Evolutionary conservation across 2,888 invertebrate genomes (phyloP).

Genomic region (Eucriotettix oculatus): DNA sequence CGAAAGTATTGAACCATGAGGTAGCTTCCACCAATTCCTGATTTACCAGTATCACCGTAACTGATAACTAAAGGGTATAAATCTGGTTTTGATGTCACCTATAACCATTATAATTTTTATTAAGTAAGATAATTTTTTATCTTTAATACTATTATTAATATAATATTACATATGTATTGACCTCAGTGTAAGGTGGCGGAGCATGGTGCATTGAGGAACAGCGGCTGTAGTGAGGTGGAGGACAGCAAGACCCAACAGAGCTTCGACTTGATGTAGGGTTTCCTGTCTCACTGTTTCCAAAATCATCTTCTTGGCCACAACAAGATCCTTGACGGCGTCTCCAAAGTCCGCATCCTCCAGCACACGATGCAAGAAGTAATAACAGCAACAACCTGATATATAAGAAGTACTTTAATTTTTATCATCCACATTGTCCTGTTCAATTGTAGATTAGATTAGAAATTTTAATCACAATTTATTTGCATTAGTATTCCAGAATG

Average conservation of each 20-base stretch:
- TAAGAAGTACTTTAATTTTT: background rate
- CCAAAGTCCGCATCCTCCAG: slow-evolving; percentile 52
- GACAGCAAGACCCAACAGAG: slow-evolving; percentile 64
- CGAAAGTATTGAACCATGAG: slow-evolving; percentile 74
- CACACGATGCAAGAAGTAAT: slow-evolving; percentile 48
- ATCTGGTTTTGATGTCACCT: slow-evolving; percentile 77
- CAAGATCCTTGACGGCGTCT: slow-evolving; percentile 29
- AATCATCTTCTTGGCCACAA: slow-evolving; percentile 30
- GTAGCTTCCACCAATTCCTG: slow-evolving; percentile 54
- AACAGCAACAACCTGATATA: slow-evolving; percentile 43
- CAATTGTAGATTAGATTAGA: no score
- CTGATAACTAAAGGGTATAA: slow-evolving; percentile 72
- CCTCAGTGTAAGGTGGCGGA: slow-evolving; percentile 74
- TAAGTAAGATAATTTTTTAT: no score
- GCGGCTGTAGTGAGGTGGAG: slow-evolving; percentile 69
- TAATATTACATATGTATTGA: no score
- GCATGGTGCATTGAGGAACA: slow-evolving; percentile 69
- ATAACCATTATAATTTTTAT: slow-evolving; percentile 13
- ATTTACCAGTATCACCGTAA: slow-evolving; percentile 46
- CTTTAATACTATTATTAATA: no score
- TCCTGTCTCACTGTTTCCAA: slow-evolving; percentile 47
- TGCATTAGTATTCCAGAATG: no score
- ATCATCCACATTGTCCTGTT: no score
- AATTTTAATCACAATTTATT: no score
- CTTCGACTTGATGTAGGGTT: background rate